phyloP scores from a whole-genome alignment of 92 coral and sea anemone species.

The Virgularia gustaviana region DNA sequence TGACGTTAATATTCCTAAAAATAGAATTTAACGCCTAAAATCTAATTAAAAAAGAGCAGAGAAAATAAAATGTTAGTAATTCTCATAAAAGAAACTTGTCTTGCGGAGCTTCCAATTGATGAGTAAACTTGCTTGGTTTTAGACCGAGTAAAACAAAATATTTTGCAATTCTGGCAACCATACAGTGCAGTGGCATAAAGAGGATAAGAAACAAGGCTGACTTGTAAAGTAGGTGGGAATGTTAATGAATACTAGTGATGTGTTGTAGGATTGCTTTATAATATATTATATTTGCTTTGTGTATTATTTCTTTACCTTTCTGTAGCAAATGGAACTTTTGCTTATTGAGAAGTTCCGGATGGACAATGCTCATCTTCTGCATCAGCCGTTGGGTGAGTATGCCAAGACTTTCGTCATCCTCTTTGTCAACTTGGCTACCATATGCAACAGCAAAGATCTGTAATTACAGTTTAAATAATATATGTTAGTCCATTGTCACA shows the following conservation, averaged over 20 bases:
- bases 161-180: no score
- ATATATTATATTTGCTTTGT: no score
- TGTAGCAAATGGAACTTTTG: background rate
- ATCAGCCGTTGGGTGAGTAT: background rate
- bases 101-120: no score
- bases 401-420: background rate
- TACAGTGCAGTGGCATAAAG: background rate
- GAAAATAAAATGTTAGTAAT: background rate
- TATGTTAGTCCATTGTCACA: no score
- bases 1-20: background rate
- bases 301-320: no score
- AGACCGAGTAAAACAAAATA: no score
- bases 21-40: background rate
- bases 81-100: no score
- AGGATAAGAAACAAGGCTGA: background rate
- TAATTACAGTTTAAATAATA: no score
- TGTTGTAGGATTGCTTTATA: no score
- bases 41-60: background rate
- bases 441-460: background rate
- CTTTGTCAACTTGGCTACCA: background rate
- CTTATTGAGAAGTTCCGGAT: background rate
- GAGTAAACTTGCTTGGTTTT: no score
- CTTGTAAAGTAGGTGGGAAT: background rate
- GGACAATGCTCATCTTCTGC: background rate
- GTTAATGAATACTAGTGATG: no score